Evolutionary conservation across 1,140 invertebrate genomes (phyloP).

Genomic region (Cyphomyrmex costatus): DNA sequence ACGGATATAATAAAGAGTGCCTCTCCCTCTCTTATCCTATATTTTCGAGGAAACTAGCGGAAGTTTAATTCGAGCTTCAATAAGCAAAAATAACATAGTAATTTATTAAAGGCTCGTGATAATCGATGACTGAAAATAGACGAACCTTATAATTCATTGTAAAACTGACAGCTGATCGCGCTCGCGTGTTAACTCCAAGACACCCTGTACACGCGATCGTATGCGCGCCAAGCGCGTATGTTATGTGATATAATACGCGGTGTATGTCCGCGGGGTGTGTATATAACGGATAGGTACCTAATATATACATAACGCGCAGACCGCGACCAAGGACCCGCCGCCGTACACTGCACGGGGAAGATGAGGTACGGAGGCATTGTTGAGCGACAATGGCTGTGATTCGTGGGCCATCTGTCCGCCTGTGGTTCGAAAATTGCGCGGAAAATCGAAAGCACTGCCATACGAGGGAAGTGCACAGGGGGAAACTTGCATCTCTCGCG

Average conservation of each 20-base stretch:
- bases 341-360: slow-evolving; percentile 24
- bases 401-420: slow-evolving; percentile 70
- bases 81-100: slow-evolving; percentile 5
- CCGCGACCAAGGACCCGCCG: slow-evolving; percentile 18
- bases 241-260: slow-evolving; percentile 65
- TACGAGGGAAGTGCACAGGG: neutral
- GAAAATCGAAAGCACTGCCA: slow-evolving; percentile 68
- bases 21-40: neutral
- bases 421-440: slow-evolving; percentile 69
- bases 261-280: slow-evolving; percentile 62
- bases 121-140: slow-evolving; percentile 10
- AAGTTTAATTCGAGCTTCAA: slow-evolving; percentile 46
- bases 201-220: slow-evolving; percentile 57
- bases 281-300: slow-evolving; percentile 34
- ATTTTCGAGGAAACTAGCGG: neutral
- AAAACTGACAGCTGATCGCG: no score
- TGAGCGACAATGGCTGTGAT: slow-evolving; percentile 67
- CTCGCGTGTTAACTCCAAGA: slow-evolving; percentile 23
- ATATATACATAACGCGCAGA: slow-evolving; percentile 46
- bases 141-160: neutral
- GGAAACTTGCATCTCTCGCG: slow-evolving; percentile 26
- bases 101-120: slow-evolving; percentile 19
- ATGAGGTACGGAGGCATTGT: slow-evolving; percentile 60
- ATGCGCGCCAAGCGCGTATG: slow-evolving; percentile 63
- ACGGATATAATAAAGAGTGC: slow-evolving; percentile 22